Conservation (phyloP, 2,797 vertebrate species). For the Malacoraja senta region DNA sequence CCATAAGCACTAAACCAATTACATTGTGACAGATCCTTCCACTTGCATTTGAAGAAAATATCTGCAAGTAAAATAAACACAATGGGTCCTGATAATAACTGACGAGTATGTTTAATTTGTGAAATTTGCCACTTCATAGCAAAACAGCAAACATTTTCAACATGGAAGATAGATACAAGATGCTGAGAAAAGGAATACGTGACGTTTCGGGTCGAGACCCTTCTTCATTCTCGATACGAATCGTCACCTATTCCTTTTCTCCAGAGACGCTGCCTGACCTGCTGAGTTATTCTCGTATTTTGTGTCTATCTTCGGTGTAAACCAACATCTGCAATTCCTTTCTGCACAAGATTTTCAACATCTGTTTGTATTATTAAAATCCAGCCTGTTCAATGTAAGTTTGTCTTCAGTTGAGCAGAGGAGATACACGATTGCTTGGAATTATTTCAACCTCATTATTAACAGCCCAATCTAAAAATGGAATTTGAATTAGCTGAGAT, state of each 20-base stretch:
- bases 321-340: no score
- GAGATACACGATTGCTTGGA: not conserved
- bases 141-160: not conserved
- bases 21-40: not conserved
- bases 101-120: no score
- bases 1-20: not conserved
- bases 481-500: not conserved
- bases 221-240: no score
- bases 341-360: no score
- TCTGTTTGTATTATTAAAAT: not conserved
- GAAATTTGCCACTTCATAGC: no score
- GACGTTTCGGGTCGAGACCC: no score
- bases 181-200: no score
- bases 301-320: no score
- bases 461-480: not conserved
- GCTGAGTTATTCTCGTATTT: no score
- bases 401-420: not conserved
- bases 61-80: not conserved
- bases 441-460: not conserved
- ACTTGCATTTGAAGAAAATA: not conserved
- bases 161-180: not conserved
- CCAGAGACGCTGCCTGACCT: no score
- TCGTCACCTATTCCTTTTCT: no score
- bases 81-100: no score
- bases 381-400: not conserved